Evolutionary conservation across 2,113 vertebrate genomes (phyloP).

Genomic region (Glaucidium brasilianum): DNA sequence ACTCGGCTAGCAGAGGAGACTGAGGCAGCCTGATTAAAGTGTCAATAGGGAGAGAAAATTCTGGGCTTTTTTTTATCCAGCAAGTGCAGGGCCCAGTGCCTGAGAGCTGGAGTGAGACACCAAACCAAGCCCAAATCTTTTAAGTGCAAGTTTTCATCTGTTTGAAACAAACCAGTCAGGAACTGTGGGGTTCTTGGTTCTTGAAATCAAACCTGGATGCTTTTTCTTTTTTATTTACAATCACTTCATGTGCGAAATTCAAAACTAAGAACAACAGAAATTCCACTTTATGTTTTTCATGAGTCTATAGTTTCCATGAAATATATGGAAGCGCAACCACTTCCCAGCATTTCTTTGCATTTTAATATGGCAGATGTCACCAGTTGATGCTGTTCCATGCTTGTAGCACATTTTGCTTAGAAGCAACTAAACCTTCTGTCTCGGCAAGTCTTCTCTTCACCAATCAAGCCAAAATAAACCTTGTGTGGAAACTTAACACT

Average conservation of each 20-base stretch:
- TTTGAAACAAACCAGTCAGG: not conserved
- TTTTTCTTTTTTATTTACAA: no score
- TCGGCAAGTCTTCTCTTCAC: not conserved
- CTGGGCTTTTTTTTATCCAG: not conserved
- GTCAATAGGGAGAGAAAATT: not conserved
- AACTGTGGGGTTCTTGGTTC: fast-evolving
- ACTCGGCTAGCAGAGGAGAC: not conserved
- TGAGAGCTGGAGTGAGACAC: not conserved
- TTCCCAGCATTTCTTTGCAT: not conserved
- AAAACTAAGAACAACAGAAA: not conserved
- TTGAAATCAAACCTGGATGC: fast-evolving
- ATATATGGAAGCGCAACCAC: not conserved
- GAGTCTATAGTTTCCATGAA: no score
- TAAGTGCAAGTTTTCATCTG: no score
- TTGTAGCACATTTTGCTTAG: not conserved
- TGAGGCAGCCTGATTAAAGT: not conserved
- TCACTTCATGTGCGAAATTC: fast-evolving
- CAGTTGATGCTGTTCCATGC: not conserved
- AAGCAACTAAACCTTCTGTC: not conserved
- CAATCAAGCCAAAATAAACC: not conserved
- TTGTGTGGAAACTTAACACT: not conserved
- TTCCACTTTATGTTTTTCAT: not conserved
- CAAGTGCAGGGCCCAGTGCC: no score
- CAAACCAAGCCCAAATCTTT: not conserved
- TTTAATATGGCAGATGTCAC: not conserved